Base-by-base conservation (phyloP, 2,797 vertebrate genomes). In the Myiothlypis chrysogaster region DNA sequence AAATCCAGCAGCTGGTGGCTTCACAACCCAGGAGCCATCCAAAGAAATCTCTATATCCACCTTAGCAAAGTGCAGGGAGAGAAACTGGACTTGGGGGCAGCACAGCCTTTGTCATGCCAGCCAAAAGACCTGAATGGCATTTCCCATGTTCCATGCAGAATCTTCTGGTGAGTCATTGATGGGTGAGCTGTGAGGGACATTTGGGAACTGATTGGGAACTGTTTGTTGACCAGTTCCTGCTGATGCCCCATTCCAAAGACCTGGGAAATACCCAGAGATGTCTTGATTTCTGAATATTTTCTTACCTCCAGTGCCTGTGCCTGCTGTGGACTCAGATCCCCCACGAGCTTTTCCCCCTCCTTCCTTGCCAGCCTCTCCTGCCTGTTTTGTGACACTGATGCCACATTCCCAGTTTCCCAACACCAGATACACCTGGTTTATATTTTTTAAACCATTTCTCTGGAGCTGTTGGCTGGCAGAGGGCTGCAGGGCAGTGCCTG, bases 301-400 rank as follows among this genome's bases (percentile, higher is more conserved):
- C 47, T 66, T 1, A 2, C 9, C 18, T 68, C 47, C 30, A 19
- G 8, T 41, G 18, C 32, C 32, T 1, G 2, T 2, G 3, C 22
- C 35, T 61, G n/a, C 39, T 37, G 0, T 4, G 9, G 34, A 49
- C 10, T n/a, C 49, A 6, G 32, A 55, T 8, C 10, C 14, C 21
- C 18, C 5, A 6, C 0, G 0, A 34, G 21, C 7, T 25, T 49
- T 50, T 8, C 10, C 15, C 2, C 14, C 16, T 61, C 27, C 7
- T 24, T 30, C 52, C 30, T 11, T 4, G 0, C 8, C 13, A 32
- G 15, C 43, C 27, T 80, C 68, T 66, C 1, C 2, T 34, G 28
- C 8, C 57, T 39, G 18, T 35, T 55, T 30, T 30, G 5, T 8
- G 68, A 11, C 12, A 12, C 27, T 0, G 1, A 20, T 57, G 10